Conservation (phyloP, 1,140 invertebrate genomes). For the Psix sp. region DNA sequence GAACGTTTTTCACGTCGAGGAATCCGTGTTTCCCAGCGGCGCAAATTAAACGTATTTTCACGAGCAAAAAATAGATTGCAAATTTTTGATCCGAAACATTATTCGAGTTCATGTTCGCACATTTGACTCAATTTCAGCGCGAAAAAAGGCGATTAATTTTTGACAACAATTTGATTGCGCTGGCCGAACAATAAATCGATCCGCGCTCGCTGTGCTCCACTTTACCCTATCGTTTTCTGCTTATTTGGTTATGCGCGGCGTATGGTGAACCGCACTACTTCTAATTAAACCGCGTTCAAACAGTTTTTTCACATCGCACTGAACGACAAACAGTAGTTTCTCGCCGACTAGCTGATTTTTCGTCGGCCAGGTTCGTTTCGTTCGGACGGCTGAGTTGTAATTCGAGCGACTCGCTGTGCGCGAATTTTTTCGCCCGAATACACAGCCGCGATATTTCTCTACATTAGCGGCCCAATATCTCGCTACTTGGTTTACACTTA, state of each 20-base stretch:
- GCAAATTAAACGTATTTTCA: too few species aligned
- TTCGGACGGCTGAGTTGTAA: constrained; percentile 18
- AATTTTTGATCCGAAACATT: too few species aligned
- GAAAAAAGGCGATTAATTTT: too few species aligned
- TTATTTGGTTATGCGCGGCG: constrained; percentile 39
- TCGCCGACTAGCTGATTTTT: constrained; percentile 33
- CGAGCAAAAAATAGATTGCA: too few species aligned
- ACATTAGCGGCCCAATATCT: too few species aligned
- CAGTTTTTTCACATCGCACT: constrained; percentile 35
- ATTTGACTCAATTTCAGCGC: too few species aligned
- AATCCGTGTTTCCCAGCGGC: too few species aligned
- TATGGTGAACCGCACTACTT: constrained; percentile 42
- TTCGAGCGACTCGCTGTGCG: constrained; percentile 3
- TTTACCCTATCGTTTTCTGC: constrained; percentile 8
- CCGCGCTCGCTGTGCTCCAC: constrained; percentile 3
- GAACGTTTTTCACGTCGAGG: too few species aligned
- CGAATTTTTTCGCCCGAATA: constrained; percentile 6
- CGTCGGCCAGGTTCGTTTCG: constrained; percentile 40
- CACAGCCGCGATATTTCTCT: too few species aligned
- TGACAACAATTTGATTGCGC: background rate
- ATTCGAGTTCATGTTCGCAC: too few species aligned
- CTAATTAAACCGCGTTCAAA: constrained; percentile 53
- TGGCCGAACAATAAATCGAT: too few species aligned
- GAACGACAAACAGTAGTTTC: constrained; percentile 33
- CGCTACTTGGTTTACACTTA: too few species aligned